Conservation (phyloP, 2,888 invertebrate species). For the Athalia rosae region DNA sequence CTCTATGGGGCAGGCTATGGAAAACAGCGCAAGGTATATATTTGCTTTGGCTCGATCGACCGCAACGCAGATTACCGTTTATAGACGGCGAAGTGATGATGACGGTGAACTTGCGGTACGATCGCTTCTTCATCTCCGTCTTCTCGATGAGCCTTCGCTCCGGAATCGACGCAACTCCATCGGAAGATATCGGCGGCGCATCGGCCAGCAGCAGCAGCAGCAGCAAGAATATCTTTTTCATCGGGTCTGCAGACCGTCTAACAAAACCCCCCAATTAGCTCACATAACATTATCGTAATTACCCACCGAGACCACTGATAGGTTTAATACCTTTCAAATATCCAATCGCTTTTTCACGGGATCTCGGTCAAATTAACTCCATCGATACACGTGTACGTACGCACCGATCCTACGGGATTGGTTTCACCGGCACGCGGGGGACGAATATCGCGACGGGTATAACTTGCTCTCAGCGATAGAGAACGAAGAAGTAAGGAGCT, state of each 20-base stretch:
- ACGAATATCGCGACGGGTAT: constrained; percentile 25
- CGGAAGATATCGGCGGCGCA: constrained; percentile 1
- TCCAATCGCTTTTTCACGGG: constrained; percentile 52
- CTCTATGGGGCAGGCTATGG: too few species aligned
- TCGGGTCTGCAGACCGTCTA: constrained; percentile 58
- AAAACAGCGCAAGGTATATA: too few species aligned
- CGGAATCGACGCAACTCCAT: too few species aligned
- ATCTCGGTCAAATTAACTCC: constrained; percentile 43
- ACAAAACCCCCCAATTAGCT: constrained; percentile 68
- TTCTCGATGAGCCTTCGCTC: too few species aligned
- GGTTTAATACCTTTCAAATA: constrained; percentile 61
- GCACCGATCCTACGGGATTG: constrained; percentile 41
- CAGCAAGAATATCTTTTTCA: constrained; percentile 63
- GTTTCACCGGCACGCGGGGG: constrained; percentile 19
- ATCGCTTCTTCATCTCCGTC: too few species aligned
- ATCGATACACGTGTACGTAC: not conserved
- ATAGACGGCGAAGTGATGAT: too few species aligned
- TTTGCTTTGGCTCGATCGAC: too few species aligned
- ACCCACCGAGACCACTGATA: constrained; percentile 61
- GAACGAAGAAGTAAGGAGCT: constrained; percentile 14
- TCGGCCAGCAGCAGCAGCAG: not conserved
- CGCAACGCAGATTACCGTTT: too few species aligned
- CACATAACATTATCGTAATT: constrained; percentile 70
- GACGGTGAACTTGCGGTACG: too few species aligned
- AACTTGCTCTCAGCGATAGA: constrained; percentile 14